Percentiles rank a stretch among this genome's conserved stretches.
Conservation (phyloP, 2,888 invertebrate genomes). For the Chalcis sispes region DNA sequence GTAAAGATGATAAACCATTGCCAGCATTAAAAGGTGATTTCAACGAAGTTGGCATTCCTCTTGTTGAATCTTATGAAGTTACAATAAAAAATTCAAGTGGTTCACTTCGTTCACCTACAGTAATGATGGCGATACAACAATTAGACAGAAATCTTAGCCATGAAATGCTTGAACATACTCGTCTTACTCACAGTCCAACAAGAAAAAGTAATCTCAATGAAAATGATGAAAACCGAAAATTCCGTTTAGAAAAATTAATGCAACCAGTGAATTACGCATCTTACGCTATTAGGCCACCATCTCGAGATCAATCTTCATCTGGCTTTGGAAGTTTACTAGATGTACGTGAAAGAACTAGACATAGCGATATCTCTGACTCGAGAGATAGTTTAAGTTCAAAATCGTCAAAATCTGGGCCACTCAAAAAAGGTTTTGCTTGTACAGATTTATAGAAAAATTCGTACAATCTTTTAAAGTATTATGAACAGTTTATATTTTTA, state of each 20-base stretch:
- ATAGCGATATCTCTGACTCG: slow-evolving; percentile 49
- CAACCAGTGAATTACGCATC: slow-evolving; percentile 38
- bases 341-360: slow-evolving; percentile 59
- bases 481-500: slow-evolving; percentile 38
- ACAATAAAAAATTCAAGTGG: slow-evolving; percentile 41
- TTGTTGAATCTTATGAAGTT: slow-evolving; percentile 58
- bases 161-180: slow-evolving; percentile 28
- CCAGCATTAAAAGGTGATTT: slow-evolving; percentile 67
- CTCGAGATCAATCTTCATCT: slow-evolving; percentile 67
- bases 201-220: slow-evolving; percentile 28
- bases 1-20: slow-evolving; percentile 1
- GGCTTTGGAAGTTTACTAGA: slow-evolving; percentile 68
- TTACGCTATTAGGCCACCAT: slow-evolving; percentile 61
- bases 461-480: neutral
- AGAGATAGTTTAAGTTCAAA: slow-evolving; percentile 61
- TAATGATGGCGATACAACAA: slow-evolving; percentile 46
- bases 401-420: slow-evolving; percentile 59
- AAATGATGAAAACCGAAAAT: slow-evolving; percentile 53
- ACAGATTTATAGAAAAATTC: slow-evolving; percentile 65
- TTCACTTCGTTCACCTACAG: slow-evolving; percentile 46
- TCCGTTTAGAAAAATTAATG: slow-evolving; percentile 52
- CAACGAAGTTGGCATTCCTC: slow-evolving; percentile 73
- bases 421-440: slow-evolving; percentile 59
- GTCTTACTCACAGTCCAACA: neutral
- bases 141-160: slow-evolving; percentile 41